phyloP scores from a whole-genome alignment of 2,888 invertebrate species.

The Torymus auratus region DNA sequence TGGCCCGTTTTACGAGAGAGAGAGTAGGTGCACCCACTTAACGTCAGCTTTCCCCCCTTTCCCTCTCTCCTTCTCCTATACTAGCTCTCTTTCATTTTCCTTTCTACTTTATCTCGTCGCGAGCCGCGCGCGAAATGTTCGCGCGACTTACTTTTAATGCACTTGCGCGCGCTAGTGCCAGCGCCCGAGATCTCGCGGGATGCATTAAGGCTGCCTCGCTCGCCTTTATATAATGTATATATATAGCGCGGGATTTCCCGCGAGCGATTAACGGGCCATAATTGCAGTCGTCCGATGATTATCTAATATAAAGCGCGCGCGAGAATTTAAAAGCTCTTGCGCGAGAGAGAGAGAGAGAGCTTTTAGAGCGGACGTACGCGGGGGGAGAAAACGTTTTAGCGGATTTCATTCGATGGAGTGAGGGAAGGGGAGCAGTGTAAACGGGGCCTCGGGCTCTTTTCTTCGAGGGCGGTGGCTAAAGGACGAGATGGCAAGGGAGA shows the following conservation, averaged over 20 bases:
- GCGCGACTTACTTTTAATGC: slow-evolving; percentile 42
- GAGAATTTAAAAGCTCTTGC: slow-evolving; percentile 71
- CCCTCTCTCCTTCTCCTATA: slow-evolving; percentile 45
- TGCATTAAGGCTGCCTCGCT: slow-evolving; percentile 30
- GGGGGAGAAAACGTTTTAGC: slow-evolving; percentile 73
- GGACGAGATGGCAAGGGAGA: slow-evolving; percentile 39
- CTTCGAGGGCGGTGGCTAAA: slow-evolving; percentile 7
- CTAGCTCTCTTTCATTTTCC: slow-evolving; percentile 54
- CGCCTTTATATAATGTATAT: not conserved
- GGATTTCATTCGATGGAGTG: slow-evolving; percentile 70
- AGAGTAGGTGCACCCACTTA: slow-evolving; percentile 47
- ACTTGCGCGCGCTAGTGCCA: slow-evolving; percentile 38
- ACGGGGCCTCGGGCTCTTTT: slow-evolving; percentile 55
- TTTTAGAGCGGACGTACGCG: slow-evolving; percentile 70
- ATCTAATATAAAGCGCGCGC: slow-evolving; percentile 35
- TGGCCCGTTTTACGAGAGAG: slow-evolving; percentile 13
- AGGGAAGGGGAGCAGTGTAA: slow-evolving; percentile 37
- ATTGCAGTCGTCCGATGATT: slow-evolving; percentile 47
- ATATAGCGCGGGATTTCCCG: not conserved
- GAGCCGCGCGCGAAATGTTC: slow-evolving; percentile 5
- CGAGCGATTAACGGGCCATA: slow-evolving; percentile 31
- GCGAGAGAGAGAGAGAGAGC: slow-evolving; percentile 46
- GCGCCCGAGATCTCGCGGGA: slow-evolving; percentile 7
- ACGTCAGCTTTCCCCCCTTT: not conserved
- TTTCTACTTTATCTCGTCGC: slow-evolving; percentile 55